phyloP scores from a whole-genome alignment of 1,140 invertebrate species.

The Melipona quadrifasciata region DNA sequence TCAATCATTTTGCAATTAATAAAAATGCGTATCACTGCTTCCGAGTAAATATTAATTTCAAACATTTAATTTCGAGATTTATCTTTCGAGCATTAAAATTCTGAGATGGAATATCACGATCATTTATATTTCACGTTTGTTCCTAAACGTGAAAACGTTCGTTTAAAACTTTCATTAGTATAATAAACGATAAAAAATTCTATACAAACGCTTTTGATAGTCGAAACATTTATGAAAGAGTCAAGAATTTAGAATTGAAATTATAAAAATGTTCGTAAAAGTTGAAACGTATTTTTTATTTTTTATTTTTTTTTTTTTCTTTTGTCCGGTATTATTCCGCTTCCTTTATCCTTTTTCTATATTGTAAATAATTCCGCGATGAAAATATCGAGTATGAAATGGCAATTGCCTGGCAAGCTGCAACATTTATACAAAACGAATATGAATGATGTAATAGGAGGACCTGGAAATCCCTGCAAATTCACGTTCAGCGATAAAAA shows the following conservation, averaged over 20 bases:
- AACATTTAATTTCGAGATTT: not conserved
- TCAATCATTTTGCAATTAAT: not conserved
- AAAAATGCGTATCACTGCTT: not conserved
- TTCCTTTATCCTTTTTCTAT: not conserved
- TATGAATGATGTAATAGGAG: constrained; percentile 13
- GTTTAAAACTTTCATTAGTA: not conserved
- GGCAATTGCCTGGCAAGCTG: not conserved
- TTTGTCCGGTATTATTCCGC: not conserved
- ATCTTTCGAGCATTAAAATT: not conserved
- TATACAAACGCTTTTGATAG: not conserved
- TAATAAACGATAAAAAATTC: not conserved
- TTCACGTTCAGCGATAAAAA: not conserved
- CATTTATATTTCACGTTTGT: not conserved
- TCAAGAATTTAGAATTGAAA: not conserved
- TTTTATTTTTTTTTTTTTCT: not conserved
- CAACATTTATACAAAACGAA: not conserved
- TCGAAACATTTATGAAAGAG: not conserved
- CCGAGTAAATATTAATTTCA: not conserved
- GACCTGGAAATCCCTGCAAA: not conserved
- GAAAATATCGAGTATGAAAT: not conserved
- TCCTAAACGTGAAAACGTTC: not conserved
- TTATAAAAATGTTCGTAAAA: not conserved
- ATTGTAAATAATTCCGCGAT: not conserved
- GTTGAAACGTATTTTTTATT: too few relatives aligned
- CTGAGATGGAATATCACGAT: not conserved